Evolutionary conservation across 2,113 vertebrate species (phyloP), one percentile per base, ranked within the genome.

Genomic region (Prunella fulvescens): DNA sequence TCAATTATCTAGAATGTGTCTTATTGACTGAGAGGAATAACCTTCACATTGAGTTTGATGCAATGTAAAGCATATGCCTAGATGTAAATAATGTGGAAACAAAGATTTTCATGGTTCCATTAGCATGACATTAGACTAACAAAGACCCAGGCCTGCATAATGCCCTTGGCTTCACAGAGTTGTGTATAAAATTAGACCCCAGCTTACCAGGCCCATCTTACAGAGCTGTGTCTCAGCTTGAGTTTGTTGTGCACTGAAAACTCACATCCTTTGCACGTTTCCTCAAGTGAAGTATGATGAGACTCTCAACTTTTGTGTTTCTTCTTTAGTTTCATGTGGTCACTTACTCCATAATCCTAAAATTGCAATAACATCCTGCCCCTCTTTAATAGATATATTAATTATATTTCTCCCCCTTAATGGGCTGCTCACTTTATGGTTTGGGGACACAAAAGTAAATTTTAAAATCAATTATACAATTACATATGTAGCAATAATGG

Each of bases 391-490:
- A 96, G 96, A 97, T 92, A 80, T 96, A 97, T 97, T 98, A 96
- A 98, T 98, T 98, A 96, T 87, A 96, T 95, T 97, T 97, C 85
- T 93, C 44, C 28, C 42, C 40, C 86, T 92, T 97, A 98, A 98
- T 97, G 88, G 95, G 76, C 96, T 97, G 92, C 93, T 97, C 89
- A 33, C 79, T 94, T 97, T 97, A 96, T 86, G 89, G 91, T 96
- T 96, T 97, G 93, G 65, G 93, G 92, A 96, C 96, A 97, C 96
- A 97, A 97, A 98, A 98, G 97, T 97, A 98, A 97, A 97, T 97
- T 97, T 97, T 97, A 97, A 97, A 98, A 98, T 98, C 98, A 98
- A 98, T 98, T 98, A 98, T 97, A 97, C 97, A 98, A 97, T 98
- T 98, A 98, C 98, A 98, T 95, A 98, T 98, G 98, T 98, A 97